phyloP scores from a whole-genome alignment of 1,140 invertebrate species.

The Melitaea cinxia region DNA sequence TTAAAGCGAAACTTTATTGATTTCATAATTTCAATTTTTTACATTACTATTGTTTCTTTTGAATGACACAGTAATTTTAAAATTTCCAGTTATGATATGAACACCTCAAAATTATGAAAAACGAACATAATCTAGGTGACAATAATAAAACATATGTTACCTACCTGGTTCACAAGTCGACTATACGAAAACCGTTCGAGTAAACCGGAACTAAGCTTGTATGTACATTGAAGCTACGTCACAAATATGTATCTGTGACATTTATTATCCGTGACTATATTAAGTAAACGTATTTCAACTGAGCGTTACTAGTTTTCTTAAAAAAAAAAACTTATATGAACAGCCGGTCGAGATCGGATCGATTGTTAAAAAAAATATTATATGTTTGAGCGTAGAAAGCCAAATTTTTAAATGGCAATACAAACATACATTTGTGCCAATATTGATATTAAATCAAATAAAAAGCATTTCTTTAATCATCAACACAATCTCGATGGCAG shows the following conservation, averaged over 20 bases:
- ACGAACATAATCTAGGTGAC: neutral
- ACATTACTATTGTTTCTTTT: neutral
- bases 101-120: conserved; percentile 1
- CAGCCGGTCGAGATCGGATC: conserved; percentile 16
- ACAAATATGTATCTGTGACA: conserved; percentile 14
- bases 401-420: neutral
- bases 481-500: conserved; percentile 13
- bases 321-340: neutral
- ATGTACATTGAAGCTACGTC: conserved; percentile 30
- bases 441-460: neutral
- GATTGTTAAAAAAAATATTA: conserved; percentile 1
- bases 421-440: neutral
- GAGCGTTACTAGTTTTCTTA: neutral
- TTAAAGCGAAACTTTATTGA: conserved; percentile 1
- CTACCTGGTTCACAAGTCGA: conserved; percentile 37
- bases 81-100: neutral
- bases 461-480: neutral
- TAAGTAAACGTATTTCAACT: neutral
- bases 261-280: neutral
- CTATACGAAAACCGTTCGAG: conserved; percentile 16
- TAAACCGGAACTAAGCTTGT: conserved; percentile 22
- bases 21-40: conserved; percentile 6
- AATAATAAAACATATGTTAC: conserved; percentile 2
- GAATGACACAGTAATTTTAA: neutral
- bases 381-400: neutral